Evolutionary conservation across 2,888 invertebrate genomes (phyloP).

Genomic region (Polydrusus pterygomalis): DNA sequence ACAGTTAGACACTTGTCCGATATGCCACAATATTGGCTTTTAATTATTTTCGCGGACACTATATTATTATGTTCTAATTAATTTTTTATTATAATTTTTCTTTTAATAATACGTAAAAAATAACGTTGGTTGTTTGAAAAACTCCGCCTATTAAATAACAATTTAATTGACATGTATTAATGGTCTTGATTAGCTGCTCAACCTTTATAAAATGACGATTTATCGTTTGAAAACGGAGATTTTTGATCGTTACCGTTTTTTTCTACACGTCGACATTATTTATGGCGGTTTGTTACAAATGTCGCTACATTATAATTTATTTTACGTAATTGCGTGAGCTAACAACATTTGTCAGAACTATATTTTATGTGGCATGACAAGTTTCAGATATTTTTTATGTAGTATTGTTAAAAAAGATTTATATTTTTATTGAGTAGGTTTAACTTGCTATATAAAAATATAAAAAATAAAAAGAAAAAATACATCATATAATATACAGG

Average conservation of each 20-base stretch:
- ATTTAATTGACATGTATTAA: constrained; percentile 59
- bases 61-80: too few relatives aligned
- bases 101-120: not conserved
- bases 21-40: too few relatives aligned
- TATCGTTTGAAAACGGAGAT: constrained; percentile 51
- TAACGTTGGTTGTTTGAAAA: constrained; percentile 23
- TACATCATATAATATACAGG: too few relatives aligned
- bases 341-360: constrained; percentile 50
- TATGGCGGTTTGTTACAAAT: constrained; percentile 52
- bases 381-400: constrained; percentile 22
- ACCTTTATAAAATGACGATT: constrained; percentile 51
- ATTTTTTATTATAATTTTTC: too few relatives aligned
- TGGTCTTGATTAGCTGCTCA: constrained; percentile 55
- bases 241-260: constrained; percentile 53
- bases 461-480: too few relatives aligned
- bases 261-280: constrained; percentile 45
- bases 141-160: constrained; percentile 53
- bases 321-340: constrained; percentile 55
- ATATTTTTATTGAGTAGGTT: not conserved
- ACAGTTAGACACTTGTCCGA: too few relatives aligned
- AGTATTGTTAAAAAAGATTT: constrained; percentile 15
- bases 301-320: constrained; percentile 56
- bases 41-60: too few relatives aligned
- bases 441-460: too few relatives aligned
- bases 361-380: constrained; percentile 44